Evolutionary conservation across 2,113 vertebrate species (phyloP).

Genomic region (Tursiops truncatus): DNA sequence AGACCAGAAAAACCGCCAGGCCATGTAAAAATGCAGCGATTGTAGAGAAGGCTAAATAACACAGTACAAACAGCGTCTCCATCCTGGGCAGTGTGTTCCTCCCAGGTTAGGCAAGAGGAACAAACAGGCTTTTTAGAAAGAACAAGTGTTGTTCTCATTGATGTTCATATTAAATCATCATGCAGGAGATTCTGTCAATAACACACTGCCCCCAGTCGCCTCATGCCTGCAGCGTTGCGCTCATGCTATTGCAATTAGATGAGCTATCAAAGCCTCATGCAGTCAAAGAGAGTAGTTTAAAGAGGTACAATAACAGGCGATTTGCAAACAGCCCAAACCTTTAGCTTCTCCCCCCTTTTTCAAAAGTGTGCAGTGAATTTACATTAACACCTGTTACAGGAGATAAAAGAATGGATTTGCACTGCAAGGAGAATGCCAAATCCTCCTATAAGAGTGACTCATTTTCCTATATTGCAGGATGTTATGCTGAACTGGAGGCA

Average conservation of each 20-base stretch:
- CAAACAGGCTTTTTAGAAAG: slow-evolving; percentile 79
- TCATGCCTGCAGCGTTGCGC: slow-evolving; percentile 68
- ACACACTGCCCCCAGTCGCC: slow-evolving; percentile 76
- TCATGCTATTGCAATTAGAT: slow-evolving; percentile 78
- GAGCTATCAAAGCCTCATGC: slow-evolving; percentile 74
- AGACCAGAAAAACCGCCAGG: neutral
- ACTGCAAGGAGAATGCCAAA: slow-evolving; percentile 60
- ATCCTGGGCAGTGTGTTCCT: slow-evolving; percentile 75
- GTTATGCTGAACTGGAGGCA: neutral
- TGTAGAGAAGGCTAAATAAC: slow-evolving; percentile 37
- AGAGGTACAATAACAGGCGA: slow-evolving; percentile 68
- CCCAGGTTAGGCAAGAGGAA: slow-evolving; percentile 78
- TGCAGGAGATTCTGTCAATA: slow-evolving; percentile 84
- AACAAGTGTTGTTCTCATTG: slow-evolving; percentile 79
- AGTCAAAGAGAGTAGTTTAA: slow-evolving; percentile 66
- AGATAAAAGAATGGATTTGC: slow-evolving; percentile 65
- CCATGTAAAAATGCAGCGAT: neutral
- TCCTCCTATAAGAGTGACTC: slow-evolving; percentile 16
- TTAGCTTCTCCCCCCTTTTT: slow-evolving; percentile 60
- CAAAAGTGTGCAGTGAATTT: slow-evolving; percentile 63
- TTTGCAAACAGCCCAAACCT: slow-evolving; percentile 72
- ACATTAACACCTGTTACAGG: slow-evolving; percentile 69
- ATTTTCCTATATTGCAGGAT: slow-evolving; percentile 26
- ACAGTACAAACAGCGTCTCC: slow-evolving; percentile 59
- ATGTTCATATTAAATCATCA: slow-evolving; percentile 84